phyloP scores from a whole-genome alignment of 2,113 vertebrate genomes.

The Callospermophilus lateralis region DNA sequence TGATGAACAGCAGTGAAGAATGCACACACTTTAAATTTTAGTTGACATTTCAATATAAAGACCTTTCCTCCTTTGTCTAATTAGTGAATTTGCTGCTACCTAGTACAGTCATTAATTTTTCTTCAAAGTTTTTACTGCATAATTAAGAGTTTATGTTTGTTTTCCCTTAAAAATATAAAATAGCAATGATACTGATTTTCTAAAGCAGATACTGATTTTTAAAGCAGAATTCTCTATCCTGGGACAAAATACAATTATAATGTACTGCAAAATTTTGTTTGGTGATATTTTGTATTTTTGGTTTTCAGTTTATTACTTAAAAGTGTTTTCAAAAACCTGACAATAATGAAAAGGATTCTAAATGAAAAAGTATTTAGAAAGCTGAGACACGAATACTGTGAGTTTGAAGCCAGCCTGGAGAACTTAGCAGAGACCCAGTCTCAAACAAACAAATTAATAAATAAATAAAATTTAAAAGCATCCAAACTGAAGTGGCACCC shows the following conservation, averaged over 20 bases:
- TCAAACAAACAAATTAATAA: not conserved
- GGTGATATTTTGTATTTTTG: not conserved
- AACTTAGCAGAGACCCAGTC: not conserved
- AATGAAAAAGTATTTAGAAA: not conserved
- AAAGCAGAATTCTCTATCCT: not conserved
- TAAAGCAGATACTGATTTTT: not conserved
- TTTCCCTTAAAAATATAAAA: not conserved
- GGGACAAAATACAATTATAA: not conserved
- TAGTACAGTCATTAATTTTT: not conserved
- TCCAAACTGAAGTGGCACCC: not conserved
- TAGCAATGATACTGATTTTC: not conserved
- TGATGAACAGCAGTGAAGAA: not conserved
- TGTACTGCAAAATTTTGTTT: not conserved
- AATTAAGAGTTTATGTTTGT: not conserved
- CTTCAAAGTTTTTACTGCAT: not conserved
- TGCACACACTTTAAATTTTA: not conserved
- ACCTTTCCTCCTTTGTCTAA: not conserved
- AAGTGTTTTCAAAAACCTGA: not conserved
- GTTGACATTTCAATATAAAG: not conserved
- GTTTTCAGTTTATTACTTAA: not conserved
- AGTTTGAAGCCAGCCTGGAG: not conserved
- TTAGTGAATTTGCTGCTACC: not conserved
- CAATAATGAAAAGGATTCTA: slow-evolving; percentile 31
- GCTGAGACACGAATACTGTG: not conserved
- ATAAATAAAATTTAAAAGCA: not conserved